phyloP scores from a whole-genome alignment of 2,113 vertebrate genomes.

The Periophthalmus modestus region DNA sequence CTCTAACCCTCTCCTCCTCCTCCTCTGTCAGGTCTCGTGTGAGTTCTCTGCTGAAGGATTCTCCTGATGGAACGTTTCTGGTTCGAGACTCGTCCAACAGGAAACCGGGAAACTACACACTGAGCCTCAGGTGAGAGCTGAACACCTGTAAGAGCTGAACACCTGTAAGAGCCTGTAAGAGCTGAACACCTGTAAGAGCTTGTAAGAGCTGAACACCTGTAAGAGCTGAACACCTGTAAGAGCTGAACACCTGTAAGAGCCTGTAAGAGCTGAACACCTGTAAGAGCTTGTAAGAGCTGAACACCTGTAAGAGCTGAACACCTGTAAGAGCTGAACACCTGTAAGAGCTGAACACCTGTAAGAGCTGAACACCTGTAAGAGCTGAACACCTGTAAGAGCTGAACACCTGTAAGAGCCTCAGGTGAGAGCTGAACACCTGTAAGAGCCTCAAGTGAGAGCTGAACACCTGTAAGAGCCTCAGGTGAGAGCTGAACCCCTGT shows the following conservation, averaged over 20 bases:
- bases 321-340: background rate
- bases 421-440: background rate
- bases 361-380: no score
- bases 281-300: no score
- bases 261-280: slow-evolving; percentile 72
- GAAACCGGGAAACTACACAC: slow-evolving; percentile 96
- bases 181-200: no score
- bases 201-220: no score
- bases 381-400: background rate
- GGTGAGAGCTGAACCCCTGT: slow-evolving; percentile 69
- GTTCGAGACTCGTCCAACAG: slow-evolving; percentile 95
- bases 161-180: background rate
- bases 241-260: slow-evolving; percentile 55
- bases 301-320: background rate
- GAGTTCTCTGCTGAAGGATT: slow-evolving; percentile 94
- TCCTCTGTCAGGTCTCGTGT: slow-evolving; percentile 87
- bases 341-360: no score
- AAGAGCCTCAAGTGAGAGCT: no score
- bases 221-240: background rate
- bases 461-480: no score
- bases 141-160: background rate
- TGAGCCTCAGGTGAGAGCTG: slow-evolving; percentile 84
- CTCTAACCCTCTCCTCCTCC: background rate
- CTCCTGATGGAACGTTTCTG: slow-evolving; percentile 96
- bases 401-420: background rate